Conservation (phyloP, 2,113 vertebrate species). For the Pan troglodytes region NHGRI_mPanTro3-v2.1_pri NC_072398.2:37227001-37227500, state of each 20-base stretch:
- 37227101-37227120: neutral
- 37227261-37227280: neutral
- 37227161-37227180: neutral
- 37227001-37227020: no score
- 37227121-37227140: neutral
- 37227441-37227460: neutral
- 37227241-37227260: neutral
- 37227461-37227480: neutral
- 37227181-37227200: neutral
- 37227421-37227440: neutral
- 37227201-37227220: neutral
- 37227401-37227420: neutral
- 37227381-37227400: neutral
- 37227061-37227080: neutral
- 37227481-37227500: neutral
- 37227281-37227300: neutral
- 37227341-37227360: neutral
- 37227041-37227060: neutral
- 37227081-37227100: neutral
- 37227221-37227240: neutral
- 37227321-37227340: neutral
- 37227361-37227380: neutral
- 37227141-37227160: neutral
- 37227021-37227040: neutral
- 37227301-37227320: neutral